Conservation (phyloP, 2,113 vertebrate species). For the Podocnemis expansa region DNA sequence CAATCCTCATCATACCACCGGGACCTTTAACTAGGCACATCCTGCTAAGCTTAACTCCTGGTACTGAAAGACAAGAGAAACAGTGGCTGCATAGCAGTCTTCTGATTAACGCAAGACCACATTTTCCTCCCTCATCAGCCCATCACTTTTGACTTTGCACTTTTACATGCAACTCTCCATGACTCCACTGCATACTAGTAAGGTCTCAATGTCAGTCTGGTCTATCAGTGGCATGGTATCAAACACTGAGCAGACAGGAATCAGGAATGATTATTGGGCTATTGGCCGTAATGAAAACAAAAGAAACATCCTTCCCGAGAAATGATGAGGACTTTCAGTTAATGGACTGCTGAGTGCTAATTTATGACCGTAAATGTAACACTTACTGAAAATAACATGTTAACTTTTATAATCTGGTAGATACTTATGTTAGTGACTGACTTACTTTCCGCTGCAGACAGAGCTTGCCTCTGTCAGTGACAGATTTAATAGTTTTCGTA, state of each 20-base stretch:
- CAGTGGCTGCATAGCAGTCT: neutral
- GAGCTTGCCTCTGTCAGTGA: neutral
- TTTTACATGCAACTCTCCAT: neutral
- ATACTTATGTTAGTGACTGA: neutral
- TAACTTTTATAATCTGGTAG: conserved; percentile 14
- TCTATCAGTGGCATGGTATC: neutral
- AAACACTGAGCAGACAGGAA: neutral
- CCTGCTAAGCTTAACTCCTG: neutral
- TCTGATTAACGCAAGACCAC: neutral
- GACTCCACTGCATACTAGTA: neutral
- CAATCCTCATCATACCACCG: neutral
- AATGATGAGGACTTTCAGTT: neutral
- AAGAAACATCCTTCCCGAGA: neutral
- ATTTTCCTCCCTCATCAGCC: neutral
- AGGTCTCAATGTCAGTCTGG: neutral
- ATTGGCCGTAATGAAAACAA: neutral
- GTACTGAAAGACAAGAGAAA: neutral
- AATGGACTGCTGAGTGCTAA: conserved; percentile 7
- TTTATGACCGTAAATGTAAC: neutral
- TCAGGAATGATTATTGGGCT: neutral
- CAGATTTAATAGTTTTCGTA: conserved; percentile 15
- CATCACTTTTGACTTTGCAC: neutral
- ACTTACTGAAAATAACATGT: neutral
- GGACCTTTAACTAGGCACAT: neutral
- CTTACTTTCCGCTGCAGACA: neutral